Base-by-base conservation (phyloP, 2,113 vertebrate species). In the Cricetomys ansorgei region DNA sequence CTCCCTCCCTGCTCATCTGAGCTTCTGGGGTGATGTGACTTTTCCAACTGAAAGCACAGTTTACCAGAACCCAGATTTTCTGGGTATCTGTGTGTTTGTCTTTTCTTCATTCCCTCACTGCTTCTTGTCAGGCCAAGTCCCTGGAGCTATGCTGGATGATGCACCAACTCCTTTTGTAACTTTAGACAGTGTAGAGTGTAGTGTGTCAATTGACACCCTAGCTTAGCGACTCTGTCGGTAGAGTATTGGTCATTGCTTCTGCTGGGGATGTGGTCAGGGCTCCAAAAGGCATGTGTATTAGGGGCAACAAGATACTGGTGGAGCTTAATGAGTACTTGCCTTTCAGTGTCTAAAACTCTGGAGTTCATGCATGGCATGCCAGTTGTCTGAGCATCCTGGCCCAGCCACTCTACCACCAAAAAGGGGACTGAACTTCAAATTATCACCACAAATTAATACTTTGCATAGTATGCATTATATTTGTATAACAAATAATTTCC, bases 331-430 rank as follows among this genome's bases (percentile, higher is more conserved):
- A 34, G 31, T 23, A 1, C 37, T 55, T 48, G 48, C 70, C 43
- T 86, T 59, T 34, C 34, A 7, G 19, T 29, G 45, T 13, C 3
- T 27, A 59, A 48, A 81, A 84, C 19, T 23, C 0, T 5, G 89
- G 84, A 34, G 1, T 12, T 62, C 5, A 0, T 1, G 3, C 23
- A 0, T 6, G 37, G 45, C n/a, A 5, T 31, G 17, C 3, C 0
- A 6, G 6, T 29, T 16, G 7, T 10, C 85, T 0, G 1, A 34
- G 50, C 27, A 2, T 53, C 34, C 64, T 62, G 21, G 45, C 17
- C 31, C 5, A 29, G 43, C 7, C 3, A 1, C 8, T 23, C 9
- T 3, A 40, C 9, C 25, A 3, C 50, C n/a, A 16, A 62, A 84
- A 43, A 11, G 6, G 0, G 6, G 25, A n/a, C 59, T 1, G 16